Percentiles rank a stretch among this genome's conserved stretches.
Evolutionary conservation across 1,140 invertebrate species (phyloP).

Genomic region (Heterodera schachtii): DNA sequence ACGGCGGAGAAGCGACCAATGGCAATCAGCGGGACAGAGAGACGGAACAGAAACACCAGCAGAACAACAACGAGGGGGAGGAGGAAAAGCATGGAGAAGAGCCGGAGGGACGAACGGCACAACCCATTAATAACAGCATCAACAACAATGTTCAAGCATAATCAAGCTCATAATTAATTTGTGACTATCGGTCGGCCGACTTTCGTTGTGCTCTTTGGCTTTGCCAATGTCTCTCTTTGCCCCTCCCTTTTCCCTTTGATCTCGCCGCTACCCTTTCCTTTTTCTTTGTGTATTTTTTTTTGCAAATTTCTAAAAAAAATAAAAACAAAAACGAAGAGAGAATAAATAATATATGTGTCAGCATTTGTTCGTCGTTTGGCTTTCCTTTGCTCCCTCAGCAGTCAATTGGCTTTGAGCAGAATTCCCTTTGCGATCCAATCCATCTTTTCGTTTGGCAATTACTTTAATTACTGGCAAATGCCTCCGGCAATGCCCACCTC

Average conservation of each 20-base stretch:
- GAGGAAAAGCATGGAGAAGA: too few species aligned
- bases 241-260: background rate
- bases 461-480: background rate
- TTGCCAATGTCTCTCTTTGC: background rate
- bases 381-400: slow-evolving; percentile 11
- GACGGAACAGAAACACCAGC: too few species aligned
- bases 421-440: slow-evolving; percentile 26
- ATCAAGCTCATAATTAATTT: too few species aligned
- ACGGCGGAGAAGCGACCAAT: too few species aligned
- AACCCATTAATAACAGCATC: background rate
- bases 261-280: background rate
- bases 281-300: too few species aligned
- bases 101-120: background rate
- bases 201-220: too few species aligned
- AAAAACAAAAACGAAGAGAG: background rate
- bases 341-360: slow-evolving; percentile 1
- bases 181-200: too few species aligned
- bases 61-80: too few species aligned
- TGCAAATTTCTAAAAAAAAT: too few species aligned
- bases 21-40: too few species aligned
- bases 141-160: background rate
- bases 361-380: background rate
- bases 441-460: background rate
- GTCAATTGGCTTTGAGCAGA: slow-evolving; percentile 33
- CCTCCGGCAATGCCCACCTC: slow-evolving; percentile 9